A percentile compares a stretch with the other conserved stretches of the same genome.
Evolutionary conservation across 2,888 invertebrate species (phyloP).

Genomic region (Anticlea derivata): DNA sequence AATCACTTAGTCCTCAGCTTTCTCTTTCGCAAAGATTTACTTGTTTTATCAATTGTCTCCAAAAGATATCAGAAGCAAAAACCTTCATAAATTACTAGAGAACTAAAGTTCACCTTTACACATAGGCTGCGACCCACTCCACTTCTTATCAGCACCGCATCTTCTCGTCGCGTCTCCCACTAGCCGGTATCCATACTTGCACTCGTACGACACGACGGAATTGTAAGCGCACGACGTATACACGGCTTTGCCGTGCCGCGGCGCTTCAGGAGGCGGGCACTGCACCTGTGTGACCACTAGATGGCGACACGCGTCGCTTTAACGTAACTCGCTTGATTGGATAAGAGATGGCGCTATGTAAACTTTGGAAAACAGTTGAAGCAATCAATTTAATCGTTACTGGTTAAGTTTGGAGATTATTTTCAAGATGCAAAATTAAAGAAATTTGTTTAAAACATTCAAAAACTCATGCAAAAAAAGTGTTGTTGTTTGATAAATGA

Average conservation of each 20-base stretch:
- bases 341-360: conserved; percentile 54
- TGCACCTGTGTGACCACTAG: conserved; percentile 95
- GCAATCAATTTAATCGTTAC: background rate
- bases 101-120: conserved; percentile 98
- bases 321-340: conserved; percentile 50
- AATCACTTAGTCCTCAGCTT: no score
- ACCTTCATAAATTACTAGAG: no score
- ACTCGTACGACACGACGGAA: conserved; percentile 97
- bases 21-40: no score
- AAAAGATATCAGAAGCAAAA: no score
- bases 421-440: conserved; percentile 23
- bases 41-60: no score
- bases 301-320: conserved; percentile 79
- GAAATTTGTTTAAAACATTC: conserved; percentile 1
- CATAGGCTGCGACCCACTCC: conserved; percentile 95
- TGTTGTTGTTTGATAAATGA: conserved; percentile 50
- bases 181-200: conserved; percentile 96
- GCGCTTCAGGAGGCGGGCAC: conserved; percentile 96
- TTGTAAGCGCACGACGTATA: conserved; percentile 97
- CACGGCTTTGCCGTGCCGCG: conserved; percentile 95
- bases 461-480: conserved; percentile 30
- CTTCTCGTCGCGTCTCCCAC: conserved; percentile 95
- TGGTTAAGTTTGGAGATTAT: background rate
- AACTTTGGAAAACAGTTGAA: conserved; percentile 14
- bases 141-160: conserved; percentile 97